Conservation (phyloP, 2,113 vertebrate genomes). For the Rattus norvegicus region GRCr8 NC_086027.1:116309001-116309500, state of each 20-base stretch:
- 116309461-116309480: neutral
- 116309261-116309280: neutral
- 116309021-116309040: neutral
- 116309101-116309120: neutral
- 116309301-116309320: neutral
- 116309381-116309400: neutral
- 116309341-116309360: neutral
- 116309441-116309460: constrained; percentile 21
- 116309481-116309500: constrained; percentile 11
- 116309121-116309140: too few species aligned
- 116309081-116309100: neutral
- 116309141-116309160: neutral
- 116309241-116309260: constrained; percentile 2
- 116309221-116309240: neutral
- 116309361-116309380: neutral
- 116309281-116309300: neutral
- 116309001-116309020: neutral
- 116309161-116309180: neutral
- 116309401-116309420: neutral
- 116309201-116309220: neutral
- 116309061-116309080: neutral
- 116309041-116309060: neutral
- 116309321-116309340: neutral
- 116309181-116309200: constrained; percentile 2
- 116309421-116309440: neutral